These are phyloP conservation scores for Cryptocheilus praepositus DNA, from an alignment of 2,888 invertebrate genomes.

Conservation along the genomic window DNA sequence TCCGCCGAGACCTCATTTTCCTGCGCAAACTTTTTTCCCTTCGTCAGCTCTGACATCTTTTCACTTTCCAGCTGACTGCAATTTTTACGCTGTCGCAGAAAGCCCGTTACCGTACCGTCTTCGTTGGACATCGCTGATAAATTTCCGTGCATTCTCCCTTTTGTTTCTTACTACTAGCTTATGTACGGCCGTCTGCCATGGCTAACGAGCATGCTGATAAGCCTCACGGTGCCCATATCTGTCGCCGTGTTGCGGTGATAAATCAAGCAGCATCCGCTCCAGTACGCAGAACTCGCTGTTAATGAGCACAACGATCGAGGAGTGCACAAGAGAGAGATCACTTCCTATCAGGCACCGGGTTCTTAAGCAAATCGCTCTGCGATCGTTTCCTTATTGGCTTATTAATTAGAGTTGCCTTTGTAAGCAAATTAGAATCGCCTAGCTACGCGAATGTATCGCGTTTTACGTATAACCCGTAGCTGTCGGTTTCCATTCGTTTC, in stretches of 20 bases:
- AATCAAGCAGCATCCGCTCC: slow-evolving; percentile 46
- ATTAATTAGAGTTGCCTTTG: not conserved
- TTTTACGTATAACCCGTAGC: not conserved
- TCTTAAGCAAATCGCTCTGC: too few relatives aligned
- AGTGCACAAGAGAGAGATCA: slow-evolving; percentile 7
- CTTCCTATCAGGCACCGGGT: not conserved
- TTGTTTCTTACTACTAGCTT: not conserved
- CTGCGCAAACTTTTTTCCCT: too few relatives aligned
- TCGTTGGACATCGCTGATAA: slow-evolving; percentile 21
- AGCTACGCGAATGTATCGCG: slow-evolving; percentile 2
- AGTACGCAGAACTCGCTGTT: slow-evolving; percentile 21
- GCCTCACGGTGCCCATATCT: slow-evolving; percentile 39
- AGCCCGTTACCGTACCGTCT: too few relatives aligned
- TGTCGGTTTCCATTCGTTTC: not conserved
- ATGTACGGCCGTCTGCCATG: slow-evolving; percentile 17
- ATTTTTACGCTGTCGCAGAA: too few relatives aligned
- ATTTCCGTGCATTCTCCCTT: slow-evolving; percentile 27
- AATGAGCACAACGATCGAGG: slow-evolving; percentile 33
- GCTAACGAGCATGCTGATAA: slow-evolving; percentile 50
- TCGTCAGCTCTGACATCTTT: too few relatives aligned
- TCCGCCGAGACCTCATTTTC: too few relatives aligned
- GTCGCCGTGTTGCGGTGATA: slow-evolving; percentile 42
- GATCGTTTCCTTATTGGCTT: not conserved
- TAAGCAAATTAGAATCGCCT: not conserved
- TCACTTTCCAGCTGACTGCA: too few relatives aligned